Evolutionary conservation across 2,113 vertebrate genomes (phyloP), one percentile per base, ranked within the genome.

Genomic region (Caranx ignobilis): DNA sequence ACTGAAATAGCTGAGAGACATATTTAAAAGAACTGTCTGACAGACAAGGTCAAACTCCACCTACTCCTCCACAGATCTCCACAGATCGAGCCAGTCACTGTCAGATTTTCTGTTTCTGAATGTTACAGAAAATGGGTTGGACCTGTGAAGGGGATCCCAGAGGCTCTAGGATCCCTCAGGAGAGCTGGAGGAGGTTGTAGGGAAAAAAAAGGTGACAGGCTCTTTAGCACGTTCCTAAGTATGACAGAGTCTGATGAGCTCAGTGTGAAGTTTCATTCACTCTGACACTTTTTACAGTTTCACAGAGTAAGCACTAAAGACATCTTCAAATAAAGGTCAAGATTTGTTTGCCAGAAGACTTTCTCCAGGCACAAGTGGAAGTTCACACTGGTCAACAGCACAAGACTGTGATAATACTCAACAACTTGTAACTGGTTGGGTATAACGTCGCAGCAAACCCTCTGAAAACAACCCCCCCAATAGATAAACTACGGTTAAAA

Each of bases 401-500:
- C 18, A 50, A 19, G 48, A 9, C 18, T 47, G 6, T 16, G 15
- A 15, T 26, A 26, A 26, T 26, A 26, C 18, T 8, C 18, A 50
- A 1, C 18, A 19, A 16, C 47, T 19, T 16, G 18, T 50, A 9
- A 50, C 18, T 50, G 6, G 48, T 19, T n/a, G 18, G 21, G 16
- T 19, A 43, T 41, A 11, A 32, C 18, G 41, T 35, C 0, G n/a
- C 3, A 37, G 45, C 32, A 50, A 16, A 54, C 16, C 2, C 4
- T 43, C 16, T 62, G 2, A 57, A 59, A 37, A 47, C 21, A 15
- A 61, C 60, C 19, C 19, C 34, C 19, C 7, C 1, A 15, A 3
- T n/a, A n/a, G 11, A 56, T 52, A 50, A 10, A 74, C 21, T 31
- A 11, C 19, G 39, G 65, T 69, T 76, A 31, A 57, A 69, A 55